Base-by-base conservation (phyloP, 2,888 invertebrate genomes). In the Osmoderma eremita region DNA sequence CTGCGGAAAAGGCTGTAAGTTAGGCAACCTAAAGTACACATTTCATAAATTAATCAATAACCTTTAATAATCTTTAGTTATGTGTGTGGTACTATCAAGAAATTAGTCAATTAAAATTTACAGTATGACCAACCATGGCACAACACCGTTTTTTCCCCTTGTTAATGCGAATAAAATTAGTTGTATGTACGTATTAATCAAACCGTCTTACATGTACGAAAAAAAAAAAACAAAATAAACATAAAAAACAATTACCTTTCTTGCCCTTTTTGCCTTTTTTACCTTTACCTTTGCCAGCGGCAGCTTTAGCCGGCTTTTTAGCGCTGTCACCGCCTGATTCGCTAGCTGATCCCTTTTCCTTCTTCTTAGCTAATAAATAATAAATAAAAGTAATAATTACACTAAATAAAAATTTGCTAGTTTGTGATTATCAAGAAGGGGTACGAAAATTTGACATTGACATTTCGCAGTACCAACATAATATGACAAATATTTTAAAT, bases 331-430 rank as follows among this genome's bases (percentile, higher is more conserved):
- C 45, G 4, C 50, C 50, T n/a, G 58, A 48, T 61, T 61, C 58
- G 22, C 58, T 61, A 18, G 48, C 48, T 1, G 49, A 48, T 45
- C 64, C 65, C 79, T 81, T 82, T 8, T 72, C 76, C 76, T 84
- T 84, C 77, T 84, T 85, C 77, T 84, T 84, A 49, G 81, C 63
- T 42, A 63, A 42, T 50, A 13, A 8, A 12, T 1, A 24, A 50
- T 30, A 50, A 8, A 48, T n/a, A 15, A 50, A 24, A 15, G 15
- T 13, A n/a, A n/a, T 48, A 17, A 5, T 6, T 8, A 13, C 45
- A 45, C n/a, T n/a, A 17, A 51, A 20, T n/a, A 51, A 51, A 51
- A 18, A 51, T 13, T 30, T 30, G 13, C 4, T 42, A 42, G 5
- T 5, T 17, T 42, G 17, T 17, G 5, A 17, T 1, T 5, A 13